Base-by-base conservation (phyloP, 2,888 invertebrate genomes). In the Pogonocherus hispidulus region DNA sequence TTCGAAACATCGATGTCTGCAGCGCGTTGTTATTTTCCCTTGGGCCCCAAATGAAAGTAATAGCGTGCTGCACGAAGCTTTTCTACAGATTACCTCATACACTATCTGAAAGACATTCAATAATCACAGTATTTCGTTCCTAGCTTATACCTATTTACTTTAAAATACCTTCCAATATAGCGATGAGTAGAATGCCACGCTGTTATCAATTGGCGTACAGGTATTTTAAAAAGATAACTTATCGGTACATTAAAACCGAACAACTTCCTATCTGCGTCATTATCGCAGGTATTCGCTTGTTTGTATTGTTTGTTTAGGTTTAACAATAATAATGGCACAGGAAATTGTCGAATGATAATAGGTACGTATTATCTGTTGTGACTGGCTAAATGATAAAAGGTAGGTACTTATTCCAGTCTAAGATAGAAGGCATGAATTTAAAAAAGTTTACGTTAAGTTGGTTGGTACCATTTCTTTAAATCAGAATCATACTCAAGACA, bases 291-390 rank as follows among this genome's bases (percentile, higher is more conserved):
- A 56, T 55, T 55, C 32, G 11, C 32, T n/a, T 32, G 8, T 32
- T 32, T 32, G 32, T 11, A 6, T 32, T 55, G 35, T 56, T 49
- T 56, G 41, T 56, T 56, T 56, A 37, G 56, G 37, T 56, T 56
- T 2, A 1, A 1, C 35, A 41, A n/a, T 0, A 37, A 41, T 41
- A 37, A 41, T 37, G 19, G 19, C 37, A 37, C 14, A 41, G n/a
- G 22, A 35, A 41, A 20, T 37, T 19, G 32, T 41, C n/a, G 20
- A 19, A 20, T 6, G 14, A 49, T 49, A 49, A 19, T 11, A 8
- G n/a, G n/a, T 19, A 19, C 8, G 18, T 8, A 1, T 49, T 18
- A 18, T 49, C 49, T n/a, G 22, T 49, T 32, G 11, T 32, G 32
- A 6, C 11, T 32, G 9, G 32, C 32, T 1, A 32, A 6, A 6